A percentile compares a stretch with the other conserved stretches of the same genome.
These are phyloP conservation scores for Meganola albula DNA, from an alignment of 2,888 invertebrate species.

Conservation along the genomic window DNA sequence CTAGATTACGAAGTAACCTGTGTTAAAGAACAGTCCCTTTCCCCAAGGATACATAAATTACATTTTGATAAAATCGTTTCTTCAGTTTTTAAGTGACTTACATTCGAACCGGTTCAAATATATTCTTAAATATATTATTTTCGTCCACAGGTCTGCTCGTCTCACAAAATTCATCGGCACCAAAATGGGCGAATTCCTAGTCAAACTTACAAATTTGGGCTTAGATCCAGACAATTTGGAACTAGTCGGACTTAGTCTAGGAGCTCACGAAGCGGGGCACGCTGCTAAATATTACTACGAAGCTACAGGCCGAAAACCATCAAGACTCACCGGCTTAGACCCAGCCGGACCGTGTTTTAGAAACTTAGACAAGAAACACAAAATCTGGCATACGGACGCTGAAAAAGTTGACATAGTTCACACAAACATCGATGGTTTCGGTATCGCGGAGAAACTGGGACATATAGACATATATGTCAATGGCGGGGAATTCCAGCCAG, in stretches of 20 bases:
- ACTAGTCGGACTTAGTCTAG: conserved; percentile 56
- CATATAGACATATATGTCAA: conserved; percentile 65
- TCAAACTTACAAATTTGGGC: conserved; percentile 44
- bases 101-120: too few relatives aligned
- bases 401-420: conserved; percentile 54
- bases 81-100: too few relatives aligned
- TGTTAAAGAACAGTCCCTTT: too few relatives aligned
- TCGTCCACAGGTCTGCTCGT: conserved; percentile 55
- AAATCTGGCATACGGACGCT: conserved; percentile 44
- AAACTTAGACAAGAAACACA: conserved; percentile 38
- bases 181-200: conserved; percentile 57
- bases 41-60: too few relatives aligned
- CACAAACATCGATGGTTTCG: conserved; percentile 69
- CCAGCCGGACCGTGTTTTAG: conserved; percentile 68
- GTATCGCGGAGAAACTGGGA: conserved; percentile 57
- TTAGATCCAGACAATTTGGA: conserved; percentile 51
- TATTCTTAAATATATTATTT: too few relatives aligned
- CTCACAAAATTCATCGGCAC: conserved; percentile 47
- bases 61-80: too few relatives aligned
- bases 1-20: too few relatives aligned
- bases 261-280: conserved; percentile 51
- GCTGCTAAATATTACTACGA: conserved; percentile 57
- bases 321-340: conserved; percentile 57
- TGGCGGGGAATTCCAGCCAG: conserved; percentile 63
- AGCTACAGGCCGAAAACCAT: conserved; percentile 49